Percentiles rank a stretch among this genome's conserved stretches.
phyloP scores from a whole-genome alignment of 2,888 invertebrate species.

The Phrixothrix hirtus region DNA sequence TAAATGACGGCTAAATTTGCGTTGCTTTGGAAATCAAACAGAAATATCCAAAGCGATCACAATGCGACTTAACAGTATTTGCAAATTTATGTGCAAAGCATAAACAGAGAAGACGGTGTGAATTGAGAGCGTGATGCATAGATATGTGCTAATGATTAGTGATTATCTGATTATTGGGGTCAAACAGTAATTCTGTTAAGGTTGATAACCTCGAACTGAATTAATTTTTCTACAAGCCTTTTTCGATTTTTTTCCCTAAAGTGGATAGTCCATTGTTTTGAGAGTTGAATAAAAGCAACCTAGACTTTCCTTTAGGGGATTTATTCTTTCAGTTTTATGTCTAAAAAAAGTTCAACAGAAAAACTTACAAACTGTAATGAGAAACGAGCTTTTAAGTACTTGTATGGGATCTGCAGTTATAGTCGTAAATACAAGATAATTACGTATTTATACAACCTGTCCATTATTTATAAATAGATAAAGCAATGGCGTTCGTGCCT shows the following conservation, averaged over 20 bases:
- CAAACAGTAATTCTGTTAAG: constrained; percentile 18
- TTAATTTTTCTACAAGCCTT: constrained; percentile 7
- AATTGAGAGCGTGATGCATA: constrained; percentile 18
- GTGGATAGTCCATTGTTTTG: too few relatives aligned
- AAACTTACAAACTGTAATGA: constrained; percentile 11
- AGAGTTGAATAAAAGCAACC: too few relatives aligned
- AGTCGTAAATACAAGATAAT: constrained; percentile 20
- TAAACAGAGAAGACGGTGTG: neutral
- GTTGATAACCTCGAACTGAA: constrained; percentile 15
- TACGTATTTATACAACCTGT: constrained; percentile 25
- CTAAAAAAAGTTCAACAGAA: too few relatives aligned
- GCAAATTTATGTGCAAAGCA: neutral
- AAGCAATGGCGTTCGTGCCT: constrained; percentile 16
- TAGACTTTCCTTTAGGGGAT: too few relatives aligned
- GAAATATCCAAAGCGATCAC: too few relatives aligned
- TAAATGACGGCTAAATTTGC: too few relatives aligned
- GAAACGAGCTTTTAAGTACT: constrained; percentile 14
- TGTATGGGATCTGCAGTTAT: constrained; percentile 22
- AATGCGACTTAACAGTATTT: neutral
- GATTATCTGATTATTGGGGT: constrained; percentile 21
- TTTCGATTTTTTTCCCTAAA: too few relatives aligned
- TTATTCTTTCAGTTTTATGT: too few relatives aligned
- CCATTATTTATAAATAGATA: constrained; percentile 19
- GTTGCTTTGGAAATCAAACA: too few relatives aligned
- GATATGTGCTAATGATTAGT: constrained; percentile 22